phyloP scores from a whole-genome alignment of 1,140 invertebrate genomes.

The Calliopsis andreniformis region DNA sequence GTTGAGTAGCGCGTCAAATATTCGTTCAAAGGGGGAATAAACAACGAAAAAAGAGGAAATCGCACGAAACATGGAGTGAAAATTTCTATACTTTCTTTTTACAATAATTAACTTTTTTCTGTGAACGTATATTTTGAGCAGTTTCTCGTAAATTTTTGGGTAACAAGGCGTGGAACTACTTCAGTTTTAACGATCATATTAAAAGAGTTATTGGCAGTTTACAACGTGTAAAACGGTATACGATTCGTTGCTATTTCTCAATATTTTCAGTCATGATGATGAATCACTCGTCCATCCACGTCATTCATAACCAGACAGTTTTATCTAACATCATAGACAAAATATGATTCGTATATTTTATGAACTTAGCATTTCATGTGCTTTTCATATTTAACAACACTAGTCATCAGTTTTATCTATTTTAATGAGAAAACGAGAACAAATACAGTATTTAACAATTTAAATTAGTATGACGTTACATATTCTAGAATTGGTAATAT shows the following conservation, averaged over 20 bases:
- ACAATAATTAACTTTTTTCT: too few relatives aligned
- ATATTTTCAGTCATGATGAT: background rate
- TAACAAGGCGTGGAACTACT: too few relatives aligned
- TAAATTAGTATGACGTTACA: too few relatives aligned
- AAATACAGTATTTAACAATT: too few relatives aligned
- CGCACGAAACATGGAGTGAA: too few relatives aligned
- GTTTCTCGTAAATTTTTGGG: too few relatives aligned
- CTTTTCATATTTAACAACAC: background rate
- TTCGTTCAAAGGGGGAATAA: background rate
- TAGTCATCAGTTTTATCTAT: too few relatives aligned
- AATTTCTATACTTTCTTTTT: too few relatives aligned
- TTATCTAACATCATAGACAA: background rate
- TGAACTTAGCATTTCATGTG: background rate
- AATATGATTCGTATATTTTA: background rate
- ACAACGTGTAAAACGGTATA: background rate
- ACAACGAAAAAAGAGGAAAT: background rate
- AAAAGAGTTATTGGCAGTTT: background rate
- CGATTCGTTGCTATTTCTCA: too few relatives aligned
- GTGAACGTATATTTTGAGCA: too few relatives aligned
- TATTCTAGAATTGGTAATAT: background rate
- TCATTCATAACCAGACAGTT: background rate
- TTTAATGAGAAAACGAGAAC: too few relatives aligned
- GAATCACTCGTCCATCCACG: background rate
- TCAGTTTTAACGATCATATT: too few relatives aligned
- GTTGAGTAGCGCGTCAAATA: background rate